Evolutionary conservation across 2,113 vertebrate species (phyloP), one percentile per base, ranked within the genome.

Genomic region (Haemorhous mexicanus): DNA sequence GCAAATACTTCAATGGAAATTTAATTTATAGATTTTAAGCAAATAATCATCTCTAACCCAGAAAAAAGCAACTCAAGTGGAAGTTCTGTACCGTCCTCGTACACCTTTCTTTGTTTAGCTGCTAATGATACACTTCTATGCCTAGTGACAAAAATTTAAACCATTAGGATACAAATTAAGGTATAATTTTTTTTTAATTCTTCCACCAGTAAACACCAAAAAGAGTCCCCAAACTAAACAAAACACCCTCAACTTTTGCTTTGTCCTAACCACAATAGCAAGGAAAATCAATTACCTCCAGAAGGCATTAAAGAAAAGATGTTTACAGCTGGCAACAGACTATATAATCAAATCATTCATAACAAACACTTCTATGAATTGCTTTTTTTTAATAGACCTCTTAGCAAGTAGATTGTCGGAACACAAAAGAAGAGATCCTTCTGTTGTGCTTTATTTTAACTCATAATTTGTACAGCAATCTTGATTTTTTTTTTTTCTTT

Each of bases 151-250:
- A 76, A 59, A 69, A 13, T 3, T 27, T 11, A 50, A 77, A 67
- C 13, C 6, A 50, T 9, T 68, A 26, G 46, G 33, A 49, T 1
- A 37, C 35, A 75, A 72, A 80, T 24, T 2, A 10, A 56, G 3
- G 3, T 33, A 4, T 33, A 4, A 5, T 1, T 8, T 15, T 30
- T 68, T 85, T 59, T 30, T 11, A 49, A 68, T 46, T 13, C 33
- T 80, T 39, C 10, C 23, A 76, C 24, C 32, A 50, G 82, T 35
- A 75, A 26, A 13, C 1, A 8, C 1, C 2, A 56, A 24, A 18
- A 72, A 75, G 58, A 43, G 24, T 0, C 0, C 3, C 4, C 2
- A 50, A 61, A 56, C 3, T 16, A 24, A 55, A 61, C 5, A 0
- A 44, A 47, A 16, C 30, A 19, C 3, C 8, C 1, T 1, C 5